These are phyloP conservation scores for Tenthredo scrophulariae DNA, from an alignment of 2,888 invertebrate genomes.

Conservation along the genomic window DNA sequence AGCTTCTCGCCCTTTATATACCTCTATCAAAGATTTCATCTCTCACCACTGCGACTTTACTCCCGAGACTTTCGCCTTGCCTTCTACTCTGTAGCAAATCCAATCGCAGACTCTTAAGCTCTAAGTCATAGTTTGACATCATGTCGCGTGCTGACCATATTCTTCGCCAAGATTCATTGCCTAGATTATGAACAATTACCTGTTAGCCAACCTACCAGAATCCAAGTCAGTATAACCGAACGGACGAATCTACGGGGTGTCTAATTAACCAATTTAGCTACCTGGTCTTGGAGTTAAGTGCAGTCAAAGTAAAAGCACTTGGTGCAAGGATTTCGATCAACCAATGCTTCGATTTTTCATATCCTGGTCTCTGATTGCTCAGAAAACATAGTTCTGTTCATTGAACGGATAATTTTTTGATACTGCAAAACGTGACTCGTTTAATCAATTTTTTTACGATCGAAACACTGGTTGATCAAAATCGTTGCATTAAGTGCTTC, in stretches of 20 bases:
- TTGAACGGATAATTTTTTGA: too few relatives aligned
- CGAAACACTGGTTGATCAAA: too few relatives aligned
- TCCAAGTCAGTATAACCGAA: background rate
- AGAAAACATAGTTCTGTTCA: too few relatives aligned
- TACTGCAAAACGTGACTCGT: too few relatives aligned
- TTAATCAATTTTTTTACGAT: too few relatives aligned
- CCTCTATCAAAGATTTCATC: slow-evolving; percentile 45
- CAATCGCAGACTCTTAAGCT: background rate
- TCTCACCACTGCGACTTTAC: background rate
- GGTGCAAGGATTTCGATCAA: too few relatives aligned
- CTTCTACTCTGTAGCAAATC: background rate
- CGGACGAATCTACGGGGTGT: background rate
- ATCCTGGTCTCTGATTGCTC: too few relatives aligned
- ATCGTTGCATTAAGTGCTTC: too few relatives aligned
- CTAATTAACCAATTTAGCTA: too few relatives aligned
- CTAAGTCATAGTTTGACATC: slow-evolving; percentile 26
- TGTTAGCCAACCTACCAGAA: background rate
- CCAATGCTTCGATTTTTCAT: too few relatives aligned
- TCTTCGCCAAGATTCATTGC: background rate
- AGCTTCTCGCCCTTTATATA: slow-evolving; percentile 47
- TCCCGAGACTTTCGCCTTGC: background rate
- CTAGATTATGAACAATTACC: background rate
- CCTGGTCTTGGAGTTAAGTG: too few relatives aligned
- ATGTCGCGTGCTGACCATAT: slow-evolving; percentile 39
- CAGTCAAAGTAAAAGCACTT: too few relatives aligned